Evolutionary conservation across 2,113 vertebrate species (phyloP), one percentile per base, ranked within the genome.

Genomic region (Trematocara stigmaticum): DNA sequence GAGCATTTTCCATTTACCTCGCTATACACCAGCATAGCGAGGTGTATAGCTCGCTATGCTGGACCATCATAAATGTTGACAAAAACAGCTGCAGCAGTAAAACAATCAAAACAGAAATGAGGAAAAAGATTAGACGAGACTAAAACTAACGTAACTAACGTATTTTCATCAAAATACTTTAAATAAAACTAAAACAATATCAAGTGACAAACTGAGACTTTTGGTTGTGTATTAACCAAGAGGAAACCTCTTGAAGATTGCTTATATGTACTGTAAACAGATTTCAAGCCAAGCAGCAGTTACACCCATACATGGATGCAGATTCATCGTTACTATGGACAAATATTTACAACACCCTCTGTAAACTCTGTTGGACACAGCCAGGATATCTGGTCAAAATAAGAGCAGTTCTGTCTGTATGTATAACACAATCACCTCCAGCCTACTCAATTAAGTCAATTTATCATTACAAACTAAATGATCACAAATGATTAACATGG

Each of bases 331-430:
- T 64, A 82, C 51, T 26, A 87, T 1, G 47, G 11, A 42, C n/a
- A 89, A 88, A 88, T 90, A 86, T 90, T 84, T 74, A 91, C 13
- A 86, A 16, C 51, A 34, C 16, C 15, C 35, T 61, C 66, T 42
- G 55, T 87, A 35, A 61, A 26, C 6, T 57, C 42, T 8, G 18
- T 5, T 2, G 55, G 56, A 59, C 29, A 59, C 74, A 31, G 16
- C 45, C 45, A 69, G 49, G 31, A 69, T 79, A 64, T 84, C 45
- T 31, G 51, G 51, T 6, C 29, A 69, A 13, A 76, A n/a, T n/a
- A 51, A 31, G 13, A 74, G 69, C 69, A 74, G 23, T 47, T 49
- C 23, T 74, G 3, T 15, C 40, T 29, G 23, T 29, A 0, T 29
- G 42, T 49, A 29, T 74, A 49, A 49, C 66, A 71, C 23, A 74